Evolutionary conservation across 1,140 invertebrate species (phyloP).

Genomic region (Drosophila prosaltans): DNA sequence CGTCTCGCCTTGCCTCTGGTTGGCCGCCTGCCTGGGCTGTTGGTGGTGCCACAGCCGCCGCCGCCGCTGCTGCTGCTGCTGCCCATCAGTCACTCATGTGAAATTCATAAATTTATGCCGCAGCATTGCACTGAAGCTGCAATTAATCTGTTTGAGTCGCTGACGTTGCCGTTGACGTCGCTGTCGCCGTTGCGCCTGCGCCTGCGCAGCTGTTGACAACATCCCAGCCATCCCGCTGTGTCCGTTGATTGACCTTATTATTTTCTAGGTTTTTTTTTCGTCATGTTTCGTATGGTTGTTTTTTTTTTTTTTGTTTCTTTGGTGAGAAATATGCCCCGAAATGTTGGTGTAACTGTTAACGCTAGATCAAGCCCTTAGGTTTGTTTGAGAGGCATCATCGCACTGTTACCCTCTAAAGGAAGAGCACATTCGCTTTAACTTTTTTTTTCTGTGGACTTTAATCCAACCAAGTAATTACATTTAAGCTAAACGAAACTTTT

Average conservation of each 20-base stretch:
- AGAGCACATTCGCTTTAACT: neutral
- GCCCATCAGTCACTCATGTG: constrained; percentile 66
- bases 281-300: neutral
- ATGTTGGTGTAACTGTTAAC: constrained; percentile 66
- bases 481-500: too few relatives aligned
- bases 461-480: too few relatives aligned
- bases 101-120: constrained; percentile 72
- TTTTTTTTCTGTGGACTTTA: too few relatives aligned
- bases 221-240: constrained; percentile 56
- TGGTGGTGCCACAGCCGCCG: neutral
- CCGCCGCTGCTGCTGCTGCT: neutral
- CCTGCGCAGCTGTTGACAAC: constrained; percentile 72
- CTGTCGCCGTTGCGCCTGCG: constrained; percentile 31
- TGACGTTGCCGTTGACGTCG: constrained; percentile 19
- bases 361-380: constrained; percentile 28
- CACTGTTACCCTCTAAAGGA: neutral
- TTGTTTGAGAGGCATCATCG: neutral
- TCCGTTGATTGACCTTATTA: constrained; percentile 78
- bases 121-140: constrained; percentile 41
- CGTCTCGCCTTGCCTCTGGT: neutral
- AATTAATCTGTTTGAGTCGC: constrained; percentile 61
- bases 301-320: constrained; percentile 10
- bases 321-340: constrained; percentile 46
- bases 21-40: neutral
- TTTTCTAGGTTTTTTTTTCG: constrained; percentile 35